Evolutionary conservation across 2,888 invertebrate genomes (phyloP).

Genomic region (Neoscelio sp.): DNA sequence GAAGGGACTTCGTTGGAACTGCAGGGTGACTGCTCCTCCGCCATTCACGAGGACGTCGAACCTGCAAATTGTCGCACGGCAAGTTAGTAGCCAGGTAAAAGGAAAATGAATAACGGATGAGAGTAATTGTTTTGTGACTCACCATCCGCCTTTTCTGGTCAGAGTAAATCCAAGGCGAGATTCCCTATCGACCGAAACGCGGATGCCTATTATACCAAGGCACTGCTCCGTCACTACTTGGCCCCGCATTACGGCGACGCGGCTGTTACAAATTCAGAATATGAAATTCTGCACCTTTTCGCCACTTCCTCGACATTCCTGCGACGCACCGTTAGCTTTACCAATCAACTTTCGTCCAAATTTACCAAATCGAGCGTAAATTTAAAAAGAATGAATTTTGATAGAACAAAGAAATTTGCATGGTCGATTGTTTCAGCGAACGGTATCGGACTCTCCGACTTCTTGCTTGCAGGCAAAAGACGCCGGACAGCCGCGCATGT

Average conservation of each 20-base stretch:
- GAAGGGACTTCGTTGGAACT: conserved; percentile 98
- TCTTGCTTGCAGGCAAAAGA: conserved; percentile 68
- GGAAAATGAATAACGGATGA: not conserved
- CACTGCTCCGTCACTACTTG: conserved; percentile 97
- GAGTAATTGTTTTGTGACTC: conserved; percentile 83
- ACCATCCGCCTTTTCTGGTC: conserved; percentile 97
- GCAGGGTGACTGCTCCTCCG: conserved; percentile 97
- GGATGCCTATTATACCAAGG: conserved; percentile 97
- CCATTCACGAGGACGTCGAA: conserved; percentile 99
- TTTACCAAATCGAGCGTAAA: no score
- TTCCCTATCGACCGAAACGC: conserved; percentile 97
- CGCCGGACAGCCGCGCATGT: conserved; percentile 52
- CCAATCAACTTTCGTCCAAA: conserved; percentile 19
- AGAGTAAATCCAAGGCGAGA: conserved; percentile 98
- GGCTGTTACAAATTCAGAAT: conserved; percentile 87
- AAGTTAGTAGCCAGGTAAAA: not conserved
- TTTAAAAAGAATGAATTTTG: no score
- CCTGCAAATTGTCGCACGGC: conserved; percentile 84
- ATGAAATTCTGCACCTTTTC: conserved; percentile 70
- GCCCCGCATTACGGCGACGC: conserved; percentile 99
- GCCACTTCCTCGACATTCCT: conserved; percentile 48
- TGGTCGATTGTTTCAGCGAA: conserved; percentile 42
- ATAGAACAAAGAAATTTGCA: no score
- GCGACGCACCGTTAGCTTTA: conserved; percentile 53
- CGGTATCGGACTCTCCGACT: conserved; percentile 56